These are phyloP conservation scores for Diceros bicornis DNA, from an alignment of 2,797 vertebrate genomes.

Conservation along the genomic window DNA sequence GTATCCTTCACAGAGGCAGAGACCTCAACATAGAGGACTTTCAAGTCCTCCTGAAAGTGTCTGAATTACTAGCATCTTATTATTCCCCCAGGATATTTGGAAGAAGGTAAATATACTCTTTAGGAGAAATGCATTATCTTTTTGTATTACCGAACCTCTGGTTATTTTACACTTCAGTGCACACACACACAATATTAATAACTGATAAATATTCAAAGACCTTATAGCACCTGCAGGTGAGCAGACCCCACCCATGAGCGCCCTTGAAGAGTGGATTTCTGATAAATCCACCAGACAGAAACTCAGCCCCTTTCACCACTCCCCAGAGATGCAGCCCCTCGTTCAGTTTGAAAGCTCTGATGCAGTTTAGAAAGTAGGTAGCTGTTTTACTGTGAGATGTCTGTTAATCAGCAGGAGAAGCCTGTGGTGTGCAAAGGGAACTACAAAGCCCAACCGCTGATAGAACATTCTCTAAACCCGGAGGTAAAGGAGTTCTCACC, in stretches of 20 bases:
- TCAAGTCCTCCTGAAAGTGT: background rate
- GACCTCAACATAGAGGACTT: background rate
- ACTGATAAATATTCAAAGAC: background rate
- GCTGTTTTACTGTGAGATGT: too few relatives aligned
- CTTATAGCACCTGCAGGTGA: background rate
- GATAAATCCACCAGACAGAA: background rate
- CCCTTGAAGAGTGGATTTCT: too few relatives aligned
- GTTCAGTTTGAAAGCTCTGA: background rate
- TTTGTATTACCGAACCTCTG: background rate
- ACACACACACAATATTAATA: background rate
- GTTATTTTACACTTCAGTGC: background rate
- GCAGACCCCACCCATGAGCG: background rate
- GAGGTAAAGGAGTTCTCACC: background rate
- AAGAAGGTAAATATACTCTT: background rate
- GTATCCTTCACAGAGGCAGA: background rate
- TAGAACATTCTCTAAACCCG: background rate
- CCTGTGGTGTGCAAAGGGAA: background rate
- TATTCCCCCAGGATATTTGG: background rate
- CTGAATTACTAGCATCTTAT: background rate
- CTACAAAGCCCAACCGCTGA: background rate
- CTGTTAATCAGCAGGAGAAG: background rate
- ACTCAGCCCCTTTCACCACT: background rate
- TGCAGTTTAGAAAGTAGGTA: background rate
- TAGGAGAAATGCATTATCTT: background rate
- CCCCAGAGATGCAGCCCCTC: background rate